These are phyloP conservation scores for cattle (Bos taurus) DNA, from an alignment of 2,113 vertebrate species.

Conservation along the genomic window DNA sequence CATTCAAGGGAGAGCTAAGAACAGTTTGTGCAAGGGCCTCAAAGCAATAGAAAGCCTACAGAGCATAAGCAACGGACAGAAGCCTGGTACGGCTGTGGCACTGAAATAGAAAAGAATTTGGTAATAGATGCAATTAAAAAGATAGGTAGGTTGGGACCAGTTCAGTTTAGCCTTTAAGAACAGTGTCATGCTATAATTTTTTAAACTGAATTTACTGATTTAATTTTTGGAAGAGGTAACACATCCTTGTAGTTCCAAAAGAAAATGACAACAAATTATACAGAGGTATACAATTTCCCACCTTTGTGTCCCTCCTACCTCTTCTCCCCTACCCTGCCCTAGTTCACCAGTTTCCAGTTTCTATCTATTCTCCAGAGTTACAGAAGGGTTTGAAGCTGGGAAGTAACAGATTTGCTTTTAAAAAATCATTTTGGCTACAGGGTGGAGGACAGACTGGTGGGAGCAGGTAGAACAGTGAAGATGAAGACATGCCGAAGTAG, in stretches of 20 bases:
- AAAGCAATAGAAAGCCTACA: background rate
- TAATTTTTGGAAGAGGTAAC: background rate
- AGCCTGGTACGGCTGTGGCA: background rate
- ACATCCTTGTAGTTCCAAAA: background rate
- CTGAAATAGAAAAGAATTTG: background rate
- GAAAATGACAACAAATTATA: background rate
- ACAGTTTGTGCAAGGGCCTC: background rate
- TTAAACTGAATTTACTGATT: background rate
- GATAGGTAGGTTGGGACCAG: background rate
- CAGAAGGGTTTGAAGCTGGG: background rate
- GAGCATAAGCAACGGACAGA: background rate
- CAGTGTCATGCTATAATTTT: background rate
- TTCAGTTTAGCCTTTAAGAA: background rate
- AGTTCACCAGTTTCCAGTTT: background rate
- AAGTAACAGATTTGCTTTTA: background rate
- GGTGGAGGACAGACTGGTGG: background rate
- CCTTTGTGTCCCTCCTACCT: background rate
- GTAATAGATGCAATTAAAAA: background rate
- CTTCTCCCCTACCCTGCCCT: background rate
- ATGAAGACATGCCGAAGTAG: background rate
- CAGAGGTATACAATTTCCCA: background rate
- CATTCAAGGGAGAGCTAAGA: background rate
- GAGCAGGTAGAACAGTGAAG: background rate
- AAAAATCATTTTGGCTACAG: background rate
- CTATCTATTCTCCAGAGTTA: background rate